These are phyloP conservation scores for Sarcoramphus papa DNA, from an alignment of 2,797 vertebrate species.

Conservation along the genomic window DNA sequence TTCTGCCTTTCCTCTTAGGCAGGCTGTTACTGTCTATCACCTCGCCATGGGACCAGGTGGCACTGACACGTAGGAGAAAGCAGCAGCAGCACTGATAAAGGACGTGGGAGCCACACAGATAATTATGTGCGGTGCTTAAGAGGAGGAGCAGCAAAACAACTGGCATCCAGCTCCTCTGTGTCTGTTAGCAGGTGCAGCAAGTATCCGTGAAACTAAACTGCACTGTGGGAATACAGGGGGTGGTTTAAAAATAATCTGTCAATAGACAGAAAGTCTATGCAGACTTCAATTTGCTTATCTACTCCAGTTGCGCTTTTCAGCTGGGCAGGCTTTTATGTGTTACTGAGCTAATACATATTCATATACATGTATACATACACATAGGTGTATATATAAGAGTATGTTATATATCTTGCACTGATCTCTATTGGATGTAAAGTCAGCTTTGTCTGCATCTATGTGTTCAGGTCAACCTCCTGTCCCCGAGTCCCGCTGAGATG, in stretches of 20 bases:
- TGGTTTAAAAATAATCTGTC: not conserved
- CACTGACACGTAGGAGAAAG: not conserved
- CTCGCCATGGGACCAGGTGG: not conserved
- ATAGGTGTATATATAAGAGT: too few species aligned
- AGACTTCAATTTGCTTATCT: not conserved
- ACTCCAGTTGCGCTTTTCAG: not conserved
- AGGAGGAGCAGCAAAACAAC: not conserved
- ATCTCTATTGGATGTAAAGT: not conserved
- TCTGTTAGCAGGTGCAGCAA: not conserved
- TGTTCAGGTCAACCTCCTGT: not conserved
- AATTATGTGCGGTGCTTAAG: not conserved
- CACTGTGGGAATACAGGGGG: not conserved
- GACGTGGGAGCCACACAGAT: not conserved
- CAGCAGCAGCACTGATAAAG: not conserved
- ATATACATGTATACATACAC: fast-evolving
- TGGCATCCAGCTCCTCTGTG: not conserved
- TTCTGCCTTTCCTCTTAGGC: not conserved
- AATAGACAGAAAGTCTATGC: not conserved
- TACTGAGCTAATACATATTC: not conserved
- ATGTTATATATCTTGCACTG: not conserved
- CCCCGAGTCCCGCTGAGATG: not conserved
- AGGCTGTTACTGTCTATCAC: not conserved
- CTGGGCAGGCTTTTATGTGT: not conserved
- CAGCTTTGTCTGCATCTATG: not conserved
- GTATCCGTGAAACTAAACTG: not conserved